Conservation (phyloP, 2,888 invertebrate species). For the Clanis bilineata region DNA sequence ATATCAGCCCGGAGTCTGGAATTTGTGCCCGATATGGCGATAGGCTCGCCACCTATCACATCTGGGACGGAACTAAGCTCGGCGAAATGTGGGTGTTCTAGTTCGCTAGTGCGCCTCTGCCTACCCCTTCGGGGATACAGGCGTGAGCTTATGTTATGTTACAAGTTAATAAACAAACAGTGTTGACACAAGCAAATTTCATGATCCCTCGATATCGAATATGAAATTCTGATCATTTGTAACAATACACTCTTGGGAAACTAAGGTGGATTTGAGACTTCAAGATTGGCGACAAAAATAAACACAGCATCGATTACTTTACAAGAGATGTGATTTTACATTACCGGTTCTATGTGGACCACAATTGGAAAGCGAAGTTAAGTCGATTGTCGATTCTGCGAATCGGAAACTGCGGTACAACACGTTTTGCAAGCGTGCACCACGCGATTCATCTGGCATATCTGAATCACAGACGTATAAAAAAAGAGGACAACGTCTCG, state of each 20-base stretch:
- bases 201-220: conserved; percentile 20
- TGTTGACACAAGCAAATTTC: background rate
- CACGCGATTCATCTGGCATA: conserved; percentile 16
- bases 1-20: no score
- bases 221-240: conserved; percentile 21
- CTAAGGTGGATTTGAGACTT: conserved; percentile 22
- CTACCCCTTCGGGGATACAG: no score
- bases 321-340: conserved; percentile 6
- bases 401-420: conserved; percentile 42
- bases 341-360: conserved; percentile 8
- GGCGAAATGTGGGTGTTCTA: no score
- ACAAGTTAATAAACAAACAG: background rate
- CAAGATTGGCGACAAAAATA: background rate
- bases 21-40: no score
- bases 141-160: no score
- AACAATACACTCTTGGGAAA: conserved; percentile 31
- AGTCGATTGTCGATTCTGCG: conserved; percentile 34
- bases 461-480: background rate
- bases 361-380: conserved; percentile 31
- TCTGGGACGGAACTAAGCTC: no score
- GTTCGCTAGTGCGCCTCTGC: no score
- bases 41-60: no score
- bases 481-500: no score
- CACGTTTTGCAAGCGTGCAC: conserved; percentile 34
- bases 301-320: conserved; percentile 2